Conservation (phyloP, 1,140 invertebrate species). For the Caenorhabditis latens region DNA sequence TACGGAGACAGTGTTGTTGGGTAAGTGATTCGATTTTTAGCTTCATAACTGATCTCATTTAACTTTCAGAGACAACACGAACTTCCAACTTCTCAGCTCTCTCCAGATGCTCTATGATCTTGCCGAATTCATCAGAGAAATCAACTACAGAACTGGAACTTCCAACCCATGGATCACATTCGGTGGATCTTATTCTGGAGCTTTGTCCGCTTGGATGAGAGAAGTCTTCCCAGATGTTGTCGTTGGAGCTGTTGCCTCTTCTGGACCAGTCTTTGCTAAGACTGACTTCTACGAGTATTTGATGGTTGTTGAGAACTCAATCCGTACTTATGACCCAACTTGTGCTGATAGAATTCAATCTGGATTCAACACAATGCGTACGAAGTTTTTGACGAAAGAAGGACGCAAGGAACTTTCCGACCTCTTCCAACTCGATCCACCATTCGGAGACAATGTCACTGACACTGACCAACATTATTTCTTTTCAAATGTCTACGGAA, state of each 20-base stretch:
- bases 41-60: not conserved
- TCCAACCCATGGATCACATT: conserved; percentile 54
- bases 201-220: conserved; percentile 58
- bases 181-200: conserved; percentile 58
- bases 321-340: not conserved
- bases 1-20: conserved; percentile 50
- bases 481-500: conserved; percentile 55
- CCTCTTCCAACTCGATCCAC: conserved; percentile 13
- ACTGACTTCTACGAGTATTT: conserved; percentile 75
- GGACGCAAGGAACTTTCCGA: conserved; percentile 8
- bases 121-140: conserved; percentile 46
- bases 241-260: conserved; percentile 45
- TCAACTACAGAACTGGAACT: conserved; percentile 24
- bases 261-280: conserved; percentile 56
- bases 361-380: conserved; percentile 19
- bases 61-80: conserved; percentile 12
- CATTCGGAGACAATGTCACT: conserved; percentile 45
- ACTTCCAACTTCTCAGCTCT: conserved; percentile 25
- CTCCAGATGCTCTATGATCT: conserved; percentile 51
- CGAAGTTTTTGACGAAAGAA: conserved; percentile 12
- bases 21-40: not conserved
- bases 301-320: conserved; percentile 50
- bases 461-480: conserved; percentile 60
- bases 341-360: conserved; percentile 36
- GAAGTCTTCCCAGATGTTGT: conserved; percentile 45